A percentile compares a stretch with the other conserved stretches of the same genome.
Conservation (phyloP, 2,888 invertebrate species). For the Melinopterus prodromus region DNA sequence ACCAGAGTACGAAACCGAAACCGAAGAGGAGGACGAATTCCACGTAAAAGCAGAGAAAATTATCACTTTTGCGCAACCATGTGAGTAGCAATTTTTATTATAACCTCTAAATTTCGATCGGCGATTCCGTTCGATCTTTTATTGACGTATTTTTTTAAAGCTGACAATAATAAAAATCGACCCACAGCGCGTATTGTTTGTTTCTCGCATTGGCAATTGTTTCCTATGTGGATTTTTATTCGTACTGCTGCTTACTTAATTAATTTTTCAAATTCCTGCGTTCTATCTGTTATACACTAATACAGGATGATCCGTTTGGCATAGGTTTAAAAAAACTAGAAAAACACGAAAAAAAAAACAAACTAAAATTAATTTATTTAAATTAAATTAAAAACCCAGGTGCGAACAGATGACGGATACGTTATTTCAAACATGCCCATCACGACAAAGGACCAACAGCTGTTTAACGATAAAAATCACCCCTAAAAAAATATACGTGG, state of each 20-base stretch:
- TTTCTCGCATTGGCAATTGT: not conserved
- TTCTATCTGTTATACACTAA: too few species aligned
- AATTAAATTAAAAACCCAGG: not conserved
- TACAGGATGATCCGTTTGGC: too few species aligned
- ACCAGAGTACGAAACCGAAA: slow-evolving; percentile 59
- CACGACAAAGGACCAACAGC: not conserved
- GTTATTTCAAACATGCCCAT: not conserved
- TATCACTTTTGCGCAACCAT: slow-evolving; percentile 70
- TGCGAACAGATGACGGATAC: not conserved
- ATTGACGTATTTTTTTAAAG: not conserved
- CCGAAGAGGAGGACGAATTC: slow-evolving; percentile 72
- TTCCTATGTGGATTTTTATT: not conserved
- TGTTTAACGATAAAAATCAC: not conserved
- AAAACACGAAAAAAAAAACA: too few species aligned
- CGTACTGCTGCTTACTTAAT: not conserved
- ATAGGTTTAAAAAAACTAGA: too few species aligned
- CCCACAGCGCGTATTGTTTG: not conserved
- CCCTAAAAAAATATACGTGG: not conserved
- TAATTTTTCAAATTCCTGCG: not conserved
- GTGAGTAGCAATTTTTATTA: slow-evolving; percentile 53
- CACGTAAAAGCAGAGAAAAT: slow-evolving; percentile 74
- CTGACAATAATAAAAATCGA: not conserved
- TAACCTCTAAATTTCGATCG: not conserved
- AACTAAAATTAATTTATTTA: not conserved
- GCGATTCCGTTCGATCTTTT: too few species aligned